Percentiles rank a stretch among this genome's conserved stretches.
Evolutionary conservation across 2,888 invertebrate genomes (phyloP).

Genomic region (Cremastobaeus sp.): DNA sequence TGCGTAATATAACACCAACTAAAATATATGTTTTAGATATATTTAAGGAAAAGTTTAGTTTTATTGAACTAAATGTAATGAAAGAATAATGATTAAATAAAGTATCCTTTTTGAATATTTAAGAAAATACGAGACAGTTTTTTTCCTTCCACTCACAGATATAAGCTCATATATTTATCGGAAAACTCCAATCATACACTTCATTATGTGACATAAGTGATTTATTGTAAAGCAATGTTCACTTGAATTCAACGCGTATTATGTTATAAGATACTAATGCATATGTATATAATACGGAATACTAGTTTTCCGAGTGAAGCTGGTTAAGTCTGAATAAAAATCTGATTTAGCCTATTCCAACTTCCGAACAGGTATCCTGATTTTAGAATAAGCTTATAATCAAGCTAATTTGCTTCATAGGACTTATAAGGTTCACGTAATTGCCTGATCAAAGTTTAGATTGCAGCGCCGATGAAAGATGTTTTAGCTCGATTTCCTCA

Average conservation of each 20-base stretch:
- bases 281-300: slow-evolving; percentile 11
- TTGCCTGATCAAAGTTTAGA: slow-evolving; percentile 52
- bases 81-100: no score
- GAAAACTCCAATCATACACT: background rate
- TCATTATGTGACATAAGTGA: slow-evolving; percentile 6
- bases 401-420: slow-evolving; percentile 44
- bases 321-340: slow-evolving; percentile 37
- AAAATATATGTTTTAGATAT: no score
- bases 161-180: no score
- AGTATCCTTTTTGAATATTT: no score
- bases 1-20: no score
- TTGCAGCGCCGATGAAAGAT: slow-evolving; percentile 49
- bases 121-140: no score
- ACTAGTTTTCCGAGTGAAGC: slow-evolving; percentile 35
- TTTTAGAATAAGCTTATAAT: slow-evolving; percentile 52
- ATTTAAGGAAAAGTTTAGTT: no score
- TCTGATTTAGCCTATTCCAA: slow-evolving; percentile 36
- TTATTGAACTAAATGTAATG: no score
- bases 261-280: slow-evolving; percentile 15
- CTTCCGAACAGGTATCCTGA: slow-evolving; percentile 52
- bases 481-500: slow-evolving; percentile 47
- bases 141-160: no score
- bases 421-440: slow-evolving; percentile 47
- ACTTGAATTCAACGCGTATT: slow-evolving; percentile 3
- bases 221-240: slow-evolving; percentile 6